Conservation (phyloP, 1,140 invertebrate species). For the Drosophila sturtevanti region DNA sequence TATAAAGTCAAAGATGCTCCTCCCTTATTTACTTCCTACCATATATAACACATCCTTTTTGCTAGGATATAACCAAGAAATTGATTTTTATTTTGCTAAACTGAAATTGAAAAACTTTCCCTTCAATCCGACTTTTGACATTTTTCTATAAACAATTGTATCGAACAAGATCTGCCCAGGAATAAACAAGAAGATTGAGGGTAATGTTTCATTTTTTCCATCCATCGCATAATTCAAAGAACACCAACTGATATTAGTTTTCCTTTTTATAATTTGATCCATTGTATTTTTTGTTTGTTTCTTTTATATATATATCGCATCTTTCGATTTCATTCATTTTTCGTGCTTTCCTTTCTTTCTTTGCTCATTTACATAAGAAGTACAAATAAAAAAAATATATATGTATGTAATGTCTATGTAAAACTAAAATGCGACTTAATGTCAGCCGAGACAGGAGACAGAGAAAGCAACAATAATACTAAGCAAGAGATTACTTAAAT, state of each 20-base stretch:
- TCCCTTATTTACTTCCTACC: no score
- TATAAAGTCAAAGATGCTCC: no score
- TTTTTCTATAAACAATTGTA: no score
- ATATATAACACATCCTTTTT: no score
- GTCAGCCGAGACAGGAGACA: neutral
- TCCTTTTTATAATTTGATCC: neutral
- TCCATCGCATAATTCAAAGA: no score
- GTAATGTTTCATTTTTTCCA: no score
- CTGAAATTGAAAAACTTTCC: no score
- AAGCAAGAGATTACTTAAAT: slow-evolving; percentile 24
- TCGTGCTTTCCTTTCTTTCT: neutral
- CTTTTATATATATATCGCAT: neutral
- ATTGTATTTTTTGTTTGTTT: neutral
- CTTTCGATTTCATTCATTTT: neutral
- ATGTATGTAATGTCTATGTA: slow-evolving; percentile 2
- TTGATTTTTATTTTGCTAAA: no score
- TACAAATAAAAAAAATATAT: neutral
- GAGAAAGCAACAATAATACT: slow-evolving; percentile 42
- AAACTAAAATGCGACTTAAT: slow-evolving; percentile 28
- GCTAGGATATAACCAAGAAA: no score
- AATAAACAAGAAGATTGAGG: no score
- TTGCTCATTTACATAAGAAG: neutral
- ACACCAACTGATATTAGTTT: neutral
- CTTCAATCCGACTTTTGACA: no score
- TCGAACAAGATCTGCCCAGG: no score